Evolutionary conservation across 2,888 invertebrate species (phyloP).

Genomic region (Protophormia terraenovae): DNA sequence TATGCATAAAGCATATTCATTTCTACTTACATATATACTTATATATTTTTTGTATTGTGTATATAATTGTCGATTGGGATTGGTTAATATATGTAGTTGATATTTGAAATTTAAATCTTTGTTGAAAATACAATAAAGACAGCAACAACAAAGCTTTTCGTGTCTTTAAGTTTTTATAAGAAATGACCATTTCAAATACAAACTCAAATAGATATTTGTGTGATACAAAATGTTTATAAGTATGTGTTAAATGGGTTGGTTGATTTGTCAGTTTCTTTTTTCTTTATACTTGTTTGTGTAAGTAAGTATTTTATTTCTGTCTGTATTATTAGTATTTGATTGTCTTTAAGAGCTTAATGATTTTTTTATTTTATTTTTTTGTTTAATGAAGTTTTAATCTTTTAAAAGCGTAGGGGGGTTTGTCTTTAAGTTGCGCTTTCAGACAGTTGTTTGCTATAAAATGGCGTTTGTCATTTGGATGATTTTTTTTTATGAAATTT

Average conservation of each 20-base stretch:
- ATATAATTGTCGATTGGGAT: conserved; percentile 63
- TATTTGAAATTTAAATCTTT: conserved; percentile 60
- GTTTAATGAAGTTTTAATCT: conserved; percentile 45
- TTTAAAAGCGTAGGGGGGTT: conserved; percentile 44
- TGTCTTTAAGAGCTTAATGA: conserved; percentile 47
- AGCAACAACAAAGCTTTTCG: conserved; percentile 36
- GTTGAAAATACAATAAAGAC: conserved; percentile 7
- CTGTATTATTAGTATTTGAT: conserved; percentile 18
- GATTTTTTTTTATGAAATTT: not conserved
- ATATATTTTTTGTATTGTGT: conserved; percentile 19
- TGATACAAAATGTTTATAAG: not conserved
- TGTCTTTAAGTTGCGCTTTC: conserved; percentile 15
- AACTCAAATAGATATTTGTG: conserved; percentile 2
- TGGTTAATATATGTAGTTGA: conserved; percentile 55
- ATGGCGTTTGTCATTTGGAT: conserved; percentile 55
- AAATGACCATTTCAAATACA: conserved; percentile 60
- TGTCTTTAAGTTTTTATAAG: conserved; percentile 52
- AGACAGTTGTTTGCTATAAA: conserved; percentile 18
- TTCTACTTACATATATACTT: too few species aligned
- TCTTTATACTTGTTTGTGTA: conserved; percentile 16
- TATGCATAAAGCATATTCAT: conserved; percentile 4
- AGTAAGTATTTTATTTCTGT: conserved; percentile 32
- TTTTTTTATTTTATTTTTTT: conserved; percentile 12
- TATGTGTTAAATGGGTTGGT: conserved; percentile 50
- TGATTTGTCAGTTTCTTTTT: conserved; percentile 44